Conservation (phyloP, 2,888 invertebrate species). For the Aspidiotus rigidus region DNA sequence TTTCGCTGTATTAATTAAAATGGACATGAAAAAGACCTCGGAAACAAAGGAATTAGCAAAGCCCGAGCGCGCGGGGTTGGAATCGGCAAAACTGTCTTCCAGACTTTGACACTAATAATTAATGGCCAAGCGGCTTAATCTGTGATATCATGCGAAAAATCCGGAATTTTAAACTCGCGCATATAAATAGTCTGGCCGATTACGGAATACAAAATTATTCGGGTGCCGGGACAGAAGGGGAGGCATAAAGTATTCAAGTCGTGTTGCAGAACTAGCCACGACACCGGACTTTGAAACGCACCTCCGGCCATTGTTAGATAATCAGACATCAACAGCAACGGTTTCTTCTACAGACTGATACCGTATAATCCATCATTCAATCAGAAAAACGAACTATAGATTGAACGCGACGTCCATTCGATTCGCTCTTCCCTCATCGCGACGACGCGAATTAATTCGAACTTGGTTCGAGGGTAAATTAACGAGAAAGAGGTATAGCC, state of each 20-base stretch:
- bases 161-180: slow-evolving; percentile 29
- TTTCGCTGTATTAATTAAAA: slow-evolving; percentile 24
- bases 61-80: neutral
- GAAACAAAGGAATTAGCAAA: slow-evolving; percentile 21
- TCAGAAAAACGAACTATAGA: slow-evolving; percentile 1
- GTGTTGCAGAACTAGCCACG: slow-evolving; percentile 27
- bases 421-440: slow-evolving; percentile 11
- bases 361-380: slow-evolving; percentile 26
- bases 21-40: slow-evolving; percentile 15
- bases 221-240: neutral
- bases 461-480: slow-evolving; percentile 15
- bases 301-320: slow-evolving; percentile 28
- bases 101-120: slow-evolving; percentile 29
- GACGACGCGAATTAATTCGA: neutral
- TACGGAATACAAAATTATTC: slow-evolving; percentile 27
- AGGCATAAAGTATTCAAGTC: slow-evolving; percentile 26
- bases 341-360: slow-evolving; percentile 12
- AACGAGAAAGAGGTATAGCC: neutral
- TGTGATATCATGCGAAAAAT: slow-evolving; percentile 29
- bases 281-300: slow-evolving; percentile 29
- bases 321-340: slow-evolving; percentile 25
- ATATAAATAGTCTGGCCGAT: slow-evolving; percentile 27
- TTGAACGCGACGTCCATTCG: neutral
- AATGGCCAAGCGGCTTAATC: slow-evolving; percentile 28
- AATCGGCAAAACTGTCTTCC: slow-evolving; percentile 16